A percentile compares a stretch with the other conserved stretches of the same genome.
These are phyloP conservation scores for Xylocopa sonorina DNA, from an alignment of 1,140 invertebrate species.

Conservation along the genomic window DNA sequence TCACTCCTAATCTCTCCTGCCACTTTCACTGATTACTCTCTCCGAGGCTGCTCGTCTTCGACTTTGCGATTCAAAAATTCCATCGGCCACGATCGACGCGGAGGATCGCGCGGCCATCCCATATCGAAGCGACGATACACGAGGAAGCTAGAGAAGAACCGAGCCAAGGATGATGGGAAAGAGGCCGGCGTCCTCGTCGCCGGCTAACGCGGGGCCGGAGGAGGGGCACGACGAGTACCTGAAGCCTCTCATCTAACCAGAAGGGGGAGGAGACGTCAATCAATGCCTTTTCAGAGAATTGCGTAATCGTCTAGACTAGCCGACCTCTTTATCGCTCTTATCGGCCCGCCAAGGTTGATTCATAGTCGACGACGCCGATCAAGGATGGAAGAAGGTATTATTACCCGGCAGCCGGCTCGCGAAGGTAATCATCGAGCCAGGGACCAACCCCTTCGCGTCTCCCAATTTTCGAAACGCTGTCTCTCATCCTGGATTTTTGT, in stretches of 20 bases:
- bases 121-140: background rate
- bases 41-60: too few relatives aligned
- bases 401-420: slow-evolving; percentile 31
- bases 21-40: background rate
- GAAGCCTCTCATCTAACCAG: slow-evolving; percentile 34
- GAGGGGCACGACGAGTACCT: slow-evolving; percentile 40
- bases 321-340: slow-evolving; percentile 70
- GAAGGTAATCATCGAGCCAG: slow-evolving; percentile 23
- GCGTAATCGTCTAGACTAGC: slow-evolving; percentile 72
- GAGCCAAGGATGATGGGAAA: slow-evolving; percentile 1
- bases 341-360: slow-evolving; percentile 62
- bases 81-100: background rate
- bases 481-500: background rate
- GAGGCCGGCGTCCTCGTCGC: slow-evolving; percentile 17
- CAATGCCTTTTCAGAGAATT: slow-evolving; percentile 69
- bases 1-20: too few relatives aligned
- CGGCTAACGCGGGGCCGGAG: slow-evolving; percentile 10
- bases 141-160: slow-evolving; percentile 2
- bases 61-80: too few relatives aligned
- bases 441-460: background rate
- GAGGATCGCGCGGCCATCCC: background rate
- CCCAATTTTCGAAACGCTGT: background rate
- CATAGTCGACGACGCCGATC: slow-evolving; percentile 50
- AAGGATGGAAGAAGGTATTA: slow-evolving; percentile 31
- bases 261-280: slow-evolving; percentile 54